Evolutionary conservation across 2,888 invertebrate species (phyloP).

Genomic region (Cataglyphis altisquamis): DNA sequence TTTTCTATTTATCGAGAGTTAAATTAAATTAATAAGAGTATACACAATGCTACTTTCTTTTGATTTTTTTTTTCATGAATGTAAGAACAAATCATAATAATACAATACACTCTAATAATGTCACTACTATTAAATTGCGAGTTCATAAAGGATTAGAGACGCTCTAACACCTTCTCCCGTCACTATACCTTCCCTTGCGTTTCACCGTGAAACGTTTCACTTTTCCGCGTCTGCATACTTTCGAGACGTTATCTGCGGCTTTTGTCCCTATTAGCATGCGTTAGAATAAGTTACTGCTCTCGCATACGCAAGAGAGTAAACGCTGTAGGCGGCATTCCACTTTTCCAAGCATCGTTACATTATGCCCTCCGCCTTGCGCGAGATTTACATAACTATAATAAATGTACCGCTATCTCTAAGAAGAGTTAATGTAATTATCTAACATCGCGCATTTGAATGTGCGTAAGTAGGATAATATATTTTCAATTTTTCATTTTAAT

Average conservation of each 20-base stretch:
- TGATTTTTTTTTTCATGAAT: background rate
- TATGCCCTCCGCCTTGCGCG: conserved; percentile 42
- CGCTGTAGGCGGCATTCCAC: conserved; percentile 51
- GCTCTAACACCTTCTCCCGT: background rate
- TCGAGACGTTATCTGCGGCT: conserved; percentile 50
- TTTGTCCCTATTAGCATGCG: conserved; percentile 64
- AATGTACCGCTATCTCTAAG: conserved; percentile 23
- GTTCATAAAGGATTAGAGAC: background rate
- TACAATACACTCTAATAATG: background rate
- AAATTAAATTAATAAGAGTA: background rate
- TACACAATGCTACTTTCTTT: background rate
- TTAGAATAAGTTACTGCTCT: conserved; percentile 62
- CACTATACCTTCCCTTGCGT: conserved; percentile 9
- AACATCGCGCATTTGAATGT: conserved; percentile 18
- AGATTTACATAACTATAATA: conserved; percentile 50
- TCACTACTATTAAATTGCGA: background rate
- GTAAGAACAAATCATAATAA: background rate
- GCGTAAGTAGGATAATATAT: conserved; percentile 8
- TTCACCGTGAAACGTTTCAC: conserved; percentile 37
- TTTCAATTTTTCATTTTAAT: background rate
- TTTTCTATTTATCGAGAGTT: background rate
- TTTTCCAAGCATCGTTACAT: conserved; percentile 46
- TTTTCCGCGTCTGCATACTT: conserved; percentile 48
- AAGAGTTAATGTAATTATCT: conserved; percentile 35
- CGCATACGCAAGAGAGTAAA: conserved; percentile 36